Conservation (phyloP, 2,888 invertebrate species). For the Dryococelus australis region DNA sequence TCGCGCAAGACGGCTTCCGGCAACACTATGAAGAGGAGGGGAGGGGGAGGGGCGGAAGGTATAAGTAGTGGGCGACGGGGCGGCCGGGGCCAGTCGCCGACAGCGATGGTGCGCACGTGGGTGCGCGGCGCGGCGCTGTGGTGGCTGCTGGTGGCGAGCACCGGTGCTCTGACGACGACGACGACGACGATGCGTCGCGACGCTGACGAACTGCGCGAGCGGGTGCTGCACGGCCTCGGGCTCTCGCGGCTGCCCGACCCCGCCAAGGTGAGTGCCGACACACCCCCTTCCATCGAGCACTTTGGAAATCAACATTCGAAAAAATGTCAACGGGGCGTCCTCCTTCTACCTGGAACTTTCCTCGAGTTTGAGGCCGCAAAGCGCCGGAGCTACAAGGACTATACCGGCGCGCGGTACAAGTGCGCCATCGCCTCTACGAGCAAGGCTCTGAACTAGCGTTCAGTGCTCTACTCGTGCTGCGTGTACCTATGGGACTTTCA, state of each 20-base stretch:
- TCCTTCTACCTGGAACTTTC: no score
- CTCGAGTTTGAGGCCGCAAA: no score
- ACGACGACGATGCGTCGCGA: background rate
- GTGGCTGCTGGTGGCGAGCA: conserved; percentile 1
- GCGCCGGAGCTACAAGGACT: no score
- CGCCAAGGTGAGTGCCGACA: conserved; percentile 34
- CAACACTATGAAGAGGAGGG: conserved; percentile 5
- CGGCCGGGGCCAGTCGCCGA: conserved; percentile 18
- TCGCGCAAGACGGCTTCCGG: conserved; percentile 30
- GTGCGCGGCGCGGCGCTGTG: conserved; percentile 24
- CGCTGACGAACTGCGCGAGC: conserved; percentile 12
- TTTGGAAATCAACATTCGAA: no score
- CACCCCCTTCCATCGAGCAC: no score
- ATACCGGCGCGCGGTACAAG: no score
- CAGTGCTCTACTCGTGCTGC: no score
- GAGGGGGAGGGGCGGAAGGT: background rate
- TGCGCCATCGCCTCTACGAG: no score
- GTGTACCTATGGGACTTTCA: no score
- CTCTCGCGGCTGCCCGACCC: conserved; percentile 32
- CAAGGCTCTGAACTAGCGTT: no score
- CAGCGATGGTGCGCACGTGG: background rate
- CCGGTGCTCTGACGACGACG: no score
- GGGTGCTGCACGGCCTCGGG: conserved; percentile 35
- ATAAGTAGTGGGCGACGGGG: conserved; percentile 12
- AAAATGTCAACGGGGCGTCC: no score